Evolutionary conservation across 2,888 invertebrate species (phyloP).

Genomic region (Cremastinae sp.): DNA sequence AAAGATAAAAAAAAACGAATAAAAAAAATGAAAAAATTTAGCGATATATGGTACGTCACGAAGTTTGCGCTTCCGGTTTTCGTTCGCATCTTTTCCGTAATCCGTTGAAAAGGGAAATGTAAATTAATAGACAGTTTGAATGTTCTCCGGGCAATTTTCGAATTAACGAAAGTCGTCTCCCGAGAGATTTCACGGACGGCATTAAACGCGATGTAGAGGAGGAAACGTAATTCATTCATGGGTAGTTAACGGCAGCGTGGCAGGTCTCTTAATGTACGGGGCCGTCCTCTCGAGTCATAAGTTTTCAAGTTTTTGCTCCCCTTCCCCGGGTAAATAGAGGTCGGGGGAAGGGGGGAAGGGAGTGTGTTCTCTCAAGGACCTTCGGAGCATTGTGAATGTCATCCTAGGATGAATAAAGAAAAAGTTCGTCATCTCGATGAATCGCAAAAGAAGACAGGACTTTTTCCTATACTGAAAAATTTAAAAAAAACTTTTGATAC

Average conservation of each 20-base stretch:
- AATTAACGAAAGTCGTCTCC: conserved; percentile 70
- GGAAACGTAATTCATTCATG: conserved; percentile 78
- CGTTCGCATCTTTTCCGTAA: not conserved
- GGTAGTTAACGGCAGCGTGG: conserved; percentile 76
- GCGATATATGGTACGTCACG: too few relatives aligned
- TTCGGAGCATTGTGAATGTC: conserved; percentile 58
- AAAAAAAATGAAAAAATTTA: too few relatives aligned
- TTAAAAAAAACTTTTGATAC: too few relatives aligned
- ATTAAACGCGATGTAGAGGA: conserved; percentile 37
- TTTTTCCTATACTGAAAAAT: not conserved
- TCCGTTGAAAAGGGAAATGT: conserved; percentile 43
- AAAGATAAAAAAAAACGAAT: not conserved
- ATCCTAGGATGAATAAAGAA: conserved; percentile 31
- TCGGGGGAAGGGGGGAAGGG: conserved; percentile 32
- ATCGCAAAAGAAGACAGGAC: too few relatives aligned
- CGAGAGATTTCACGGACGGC: conserved; percentile 13
- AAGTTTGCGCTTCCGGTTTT: too few relatives aligned
- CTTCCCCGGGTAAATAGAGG: conserved; percentile 45
- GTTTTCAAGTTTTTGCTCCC: conserved; percentile 71
- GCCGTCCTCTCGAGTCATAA: conserved; percentile 71
- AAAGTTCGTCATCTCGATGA: too few relatives aligned
- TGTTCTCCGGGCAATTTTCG: conserved; percentile 73
- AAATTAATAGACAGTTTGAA: conserved; percentile 71
- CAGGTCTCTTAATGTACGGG: conserved; percentile 73
- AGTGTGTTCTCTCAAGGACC: conserved; percentile 49